A percentile compares a stretch with the other conserved stretches of the same genome.
Conservation (phyloP, 2,113 vertebrate species). For the Saiga tatarica region DNA sequence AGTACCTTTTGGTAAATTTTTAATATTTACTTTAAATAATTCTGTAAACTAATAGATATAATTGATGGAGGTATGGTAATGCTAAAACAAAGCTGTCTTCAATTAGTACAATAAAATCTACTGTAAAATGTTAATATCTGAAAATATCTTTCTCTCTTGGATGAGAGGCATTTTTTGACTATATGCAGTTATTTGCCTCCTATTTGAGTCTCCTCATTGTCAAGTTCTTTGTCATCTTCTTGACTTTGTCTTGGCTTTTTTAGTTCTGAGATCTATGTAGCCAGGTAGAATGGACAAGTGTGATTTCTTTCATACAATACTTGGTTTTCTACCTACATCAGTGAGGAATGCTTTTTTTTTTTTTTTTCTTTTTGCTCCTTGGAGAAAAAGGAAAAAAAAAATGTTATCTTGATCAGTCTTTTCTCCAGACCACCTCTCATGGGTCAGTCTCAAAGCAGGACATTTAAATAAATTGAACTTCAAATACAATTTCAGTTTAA, state of each 20-base stretch:
- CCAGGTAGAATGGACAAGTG: not conserved
- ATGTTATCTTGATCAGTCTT: slow-evolving; percentile 49
- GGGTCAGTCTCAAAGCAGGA: slow-evolving; percentile 51
- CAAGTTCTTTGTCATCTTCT: not conserved
- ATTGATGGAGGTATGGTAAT: not conserved
- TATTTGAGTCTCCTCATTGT: not conserved
- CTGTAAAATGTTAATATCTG: not conserved
- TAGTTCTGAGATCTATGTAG: not conserved
- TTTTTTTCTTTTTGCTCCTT: not conserved
- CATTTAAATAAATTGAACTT: slow-evolving; percentile 79
- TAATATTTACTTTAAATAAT: slow-evolving; percentile 55
- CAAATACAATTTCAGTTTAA: slow-evolving; percentile 78
- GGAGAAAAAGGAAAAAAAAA: not conserved
- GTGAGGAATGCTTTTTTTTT: not conserved
- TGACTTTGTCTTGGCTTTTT: not conserved
- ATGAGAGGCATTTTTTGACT: not conserved
- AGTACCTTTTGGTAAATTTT: slow-evolving; percentile 38
- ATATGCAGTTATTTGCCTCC: not conserved
- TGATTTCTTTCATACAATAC: not conserved
- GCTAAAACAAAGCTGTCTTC: not conserved
- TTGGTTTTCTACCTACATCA: slow-evolving; percentile 25
- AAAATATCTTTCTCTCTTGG: not conserved
- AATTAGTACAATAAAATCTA: not conserved
- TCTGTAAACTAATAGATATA: slow-evolving; percentile 45
- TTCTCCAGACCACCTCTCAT: slow-evolving; percentile 51